Base-by-base conservation (phyloP, 2,797 vertebrate species). In the Sphenodon punctatus region DNA sequence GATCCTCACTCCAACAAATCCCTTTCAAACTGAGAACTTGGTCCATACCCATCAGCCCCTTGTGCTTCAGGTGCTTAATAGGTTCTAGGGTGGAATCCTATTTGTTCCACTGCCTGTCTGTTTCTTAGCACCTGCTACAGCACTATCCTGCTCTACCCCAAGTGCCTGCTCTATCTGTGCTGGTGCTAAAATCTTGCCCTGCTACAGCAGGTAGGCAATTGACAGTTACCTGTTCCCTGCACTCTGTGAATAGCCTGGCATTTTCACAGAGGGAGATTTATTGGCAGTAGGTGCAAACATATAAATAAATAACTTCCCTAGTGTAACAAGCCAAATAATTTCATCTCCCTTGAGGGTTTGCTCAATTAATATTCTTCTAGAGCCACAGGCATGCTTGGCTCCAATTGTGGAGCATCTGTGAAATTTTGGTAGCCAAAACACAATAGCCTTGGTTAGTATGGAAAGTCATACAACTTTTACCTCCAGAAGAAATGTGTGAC, bases 241-340 rank as follows among this genome's bases (percentile, higher is more conserved):
- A 34, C 6, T 36, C 0, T 13, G 34, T 30, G 59, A 75, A 67
- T 41, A 59, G 38, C 9, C 16, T 39, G 55, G 23, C 1, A 1
- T 7, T 30, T 83, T 81, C 56, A 58, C 36, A 79, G 53, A 36
- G 63, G 30, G 0, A 1, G 27, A 56, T 71, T 36, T 38, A 38
- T 55, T 34, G 7, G 43, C n/a, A 41, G 6, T 41, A 64, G n/a
- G 10, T 53, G 66, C 34, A 48, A 72, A 49, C 60, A 43, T 65
- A n/a, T 49, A 83, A 87, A n/a, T 49, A 83, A 87, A 80, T 60
- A 56, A 27, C 9, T 11, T 67, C 66, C 61, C 30, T 66, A 78
- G 27, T 39, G 23, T 43, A 34, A 32, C 2, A 7, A 76, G 66
- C 61, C 46, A 58, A 36, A 8, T 19, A 66, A 43, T 51, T 59